Evolutionary conservation across 2,113 vertebrate genomes (phyloP), one percentile per base, ranked within the genome.

Genomic region (Gymnorhina tibicen): DNA sequence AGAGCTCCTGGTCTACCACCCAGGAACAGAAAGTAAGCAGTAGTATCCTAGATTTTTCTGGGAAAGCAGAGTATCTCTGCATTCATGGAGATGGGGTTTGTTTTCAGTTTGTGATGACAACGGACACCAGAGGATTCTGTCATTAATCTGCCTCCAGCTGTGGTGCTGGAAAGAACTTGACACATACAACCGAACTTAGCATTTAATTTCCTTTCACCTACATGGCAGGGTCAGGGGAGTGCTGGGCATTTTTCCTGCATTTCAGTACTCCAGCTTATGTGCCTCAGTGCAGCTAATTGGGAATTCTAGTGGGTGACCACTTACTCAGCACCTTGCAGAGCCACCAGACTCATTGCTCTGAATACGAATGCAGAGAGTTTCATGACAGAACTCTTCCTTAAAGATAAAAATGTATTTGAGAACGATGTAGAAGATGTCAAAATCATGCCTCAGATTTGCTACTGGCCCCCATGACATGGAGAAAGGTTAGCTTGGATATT

Each of bases 241-340:
- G 58, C 73, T 62, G 70, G 28, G 58, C 33, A n/a, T 44, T 53
- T 30, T 42, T 10, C 46, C 41, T 84, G 53, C 93, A 50, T 70
- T 72, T 62, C 69, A 72, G 37, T 15, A 68, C 30, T 64, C 46
- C n/a, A 83, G 53, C 56, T 49, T 68, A 39, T 37, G 50, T 27
- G 50, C 60, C 85, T 64, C 77, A 67, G 55, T 30, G 56, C 85
- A 95, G 92, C 74, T 88, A 66, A 62, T 55, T 46, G 70, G 83
- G 66, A 85, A 98, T 95, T 95, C 92, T 69, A 89, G 70, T 49
- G 72, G 63, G 35, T 55, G 74, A 62, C 81, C 42, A 12, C 86
- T 89, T 55, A 47, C 32, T 47, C 62, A 44, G 82, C 15, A 69
- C 49, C 56, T 68, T 10, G 63, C 50, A 87, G 55, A 47, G 44